These are phyloP conservation scores for Acrobeloides nanus DNA, from an alignment of 2,888 invertebrate genomes.

Conservation along the genomic window DNA sequence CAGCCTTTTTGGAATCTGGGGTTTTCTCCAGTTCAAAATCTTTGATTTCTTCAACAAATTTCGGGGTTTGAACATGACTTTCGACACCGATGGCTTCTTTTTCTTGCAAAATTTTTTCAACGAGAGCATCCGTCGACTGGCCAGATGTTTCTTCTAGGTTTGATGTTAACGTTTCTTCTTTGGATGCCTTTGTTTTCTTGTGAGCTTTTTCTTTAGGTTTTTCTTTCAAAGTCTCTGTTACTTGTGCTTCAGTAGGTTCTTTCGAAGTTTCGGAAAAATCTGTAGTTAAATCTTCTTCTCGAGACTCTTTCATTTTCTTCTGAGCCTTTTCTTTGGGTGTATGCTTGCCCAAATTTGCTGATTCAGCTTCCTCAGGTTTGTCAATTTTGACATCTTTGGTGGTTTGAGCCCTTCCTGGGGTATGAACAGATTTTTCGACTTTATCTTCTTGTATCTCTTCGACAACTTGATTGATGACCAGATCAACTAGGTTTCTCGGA, in stretches of 20 bases:
- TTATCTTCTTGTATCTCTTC: no score
- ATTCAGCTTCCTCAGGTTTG: neutral
- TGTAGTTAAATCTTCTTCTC: neutral
- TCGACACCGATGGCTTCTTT: no score
- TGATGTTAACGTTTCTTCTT: neutral
- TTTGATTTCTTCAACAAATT: no score
- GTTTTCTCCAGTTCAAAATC: no score
- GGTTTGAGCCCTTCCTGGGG: no score
- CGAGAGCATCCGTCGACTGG: neutral
- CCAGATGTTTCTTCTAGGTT: constrained; percentile 2
- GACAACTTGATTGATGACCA: no score
- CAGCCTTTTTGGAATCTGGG: no score
- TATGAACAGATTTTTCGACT: no score
- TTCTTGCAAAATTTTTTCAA: neutral
- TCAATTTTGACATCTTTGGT: neutral
- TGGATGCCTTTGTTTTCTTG: neutral
- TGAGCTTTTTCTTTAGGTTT: constrained; percentile 1
- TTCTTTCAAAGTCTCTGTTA: neutral
- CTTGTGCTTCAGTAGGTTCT: constrained; percentile 6
- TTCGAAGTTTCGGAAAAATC: no score
- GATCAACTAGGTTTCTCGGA: no score
- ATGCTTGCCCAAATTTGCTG: neutral
- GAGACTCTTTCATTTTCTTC: neutral
- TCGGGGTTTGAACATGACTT: no score
- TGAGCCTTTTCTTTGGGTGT: neutral